Base-by-base conservation (phyloP, 1,140 invertebrate genomes). In the Sitobion miscanthi region DNA sequence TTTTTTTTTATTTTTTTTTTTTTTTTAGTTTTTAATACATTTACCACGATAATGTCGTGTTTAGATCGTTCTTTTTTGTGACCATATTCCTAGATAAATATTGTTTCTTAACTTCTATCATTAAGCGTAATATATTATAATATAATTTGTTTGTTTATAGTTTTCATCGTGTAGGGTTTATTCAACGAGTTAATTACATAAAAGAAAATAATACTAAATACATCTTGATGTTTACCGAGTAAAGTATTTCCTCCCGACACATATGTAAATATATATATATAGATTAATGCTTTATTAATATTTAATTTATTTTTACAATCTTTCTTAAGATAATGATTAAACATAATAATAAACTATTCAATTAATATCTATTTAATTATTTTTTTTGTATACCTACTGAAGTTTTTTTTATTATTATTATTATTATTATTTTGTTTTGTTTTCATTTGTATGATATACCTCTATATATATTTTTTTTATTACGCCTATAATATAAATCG, bases 271-370 rank as follows among this genome's bases (percentile, higher is more conserved):
- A 91, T 85, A n/a, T 38, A 38, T 90, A 90, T 69, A 42, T 82
- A 93, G 49, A 86, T 57, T 93, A 86, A 93, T 38, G 91, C 82
- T 93, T 93, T 57, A 57, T 93, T 93, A 93, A 54, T 93, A 86
- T 86, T 83, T 93, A 86, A 93, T 93, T 93, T 86, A 86, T 93
- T 93, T 93, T 86, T 92, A 85, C 45, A 23, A 83, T 42, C 45
- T 82, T 92, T 77, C 91, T 91, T 83, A 38, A 30, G 52, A 52
- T 92, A 82, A 92, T 54, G 52, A 52, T 92, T 92, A 82, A 92
- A 83, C 62, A 47, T 47, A 85, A 85, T 85, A 85, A 86, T 82
- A 45, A 91, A 91, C 57, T 69, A 91, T 77, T 77, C 17, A 62
- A 62, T 42, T 69, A 69, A 91, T 83, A 49, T 47, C 42, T 35